phyloP scores from a whole-genome alignment of 2,888 invertebrate species.

The Pimpla rufipes region DNA sequence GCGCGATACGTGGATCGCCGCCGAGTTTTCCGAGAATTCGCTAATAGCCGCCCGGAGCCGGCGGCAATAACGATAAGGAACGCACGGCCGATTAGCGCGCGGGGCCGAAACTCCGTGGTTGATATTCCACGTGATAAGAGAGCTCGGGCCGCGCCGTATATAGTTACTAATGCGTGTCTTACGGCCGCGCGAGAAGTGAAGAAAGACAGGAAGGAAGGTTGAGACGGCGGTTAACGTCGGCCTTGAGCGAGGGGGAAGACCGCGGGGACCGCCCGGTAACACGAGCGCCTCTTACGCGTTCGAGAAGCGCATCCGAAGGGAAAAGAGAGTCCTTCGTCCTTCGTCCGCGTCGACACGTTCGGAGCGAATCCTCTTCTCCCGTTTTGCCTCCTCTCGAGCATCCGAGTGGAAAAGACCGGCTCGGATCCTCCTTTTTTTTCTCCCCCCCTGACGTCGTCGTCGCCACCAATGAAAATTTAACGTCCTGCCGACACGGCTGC shows the following conservation, averaged over 20 bases:
- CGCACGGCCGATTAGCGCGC: slow-evolving; percentile 53
- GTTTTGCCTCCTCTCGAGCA: slow-evolving; percentile 58
- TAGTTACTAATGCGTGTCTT: neutral
- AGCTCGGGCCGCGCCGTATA: slow-evolving; percentile 26
- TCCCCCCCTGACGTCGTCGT: too few species aligned
- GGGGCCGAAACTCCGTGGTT: slow-evolving; percentile 31
- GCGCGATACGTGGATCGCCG: neutral
- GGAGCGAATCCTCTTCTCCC: slow-evolving; percentile 60
- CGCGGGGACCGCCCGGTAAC: slow-evolving; percentile 65
- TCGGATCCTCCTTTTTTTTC: slow-evolving; percentile 4
- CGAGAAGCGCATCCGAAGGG: slow-evolving; percentile 34
- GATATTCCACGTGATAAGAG: slow-evolving; percentile 39
- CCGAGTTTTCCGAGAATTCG: slow-evolving; percentile 50
- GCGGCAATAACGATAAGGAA: slow-evolving; percentile 58
- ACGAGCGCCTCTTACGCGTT: slow-evolving; percentile 44
- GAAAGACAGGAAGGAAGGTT: slow-evolving; percentile 64
- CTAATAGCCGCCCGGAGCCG: slow-evolving; percentile 50
- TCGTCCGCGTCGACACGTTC: slow-evolving; percentile 32
- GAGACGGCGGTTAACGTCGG: slow-evolving; percentile 71
- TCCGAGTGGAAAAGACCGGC: slow-evolving; percentile 66
- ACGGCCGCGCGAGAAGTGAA: slow-evolving; percentile 29
- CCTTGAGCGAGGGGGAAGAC: slow-evolving; percentile 54
- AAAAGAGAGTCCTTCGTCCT: slow-evolving; percentile 52
- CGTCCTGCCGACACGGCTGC: slow-evolving; percentile 28
- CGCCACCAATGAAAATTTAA: slow-evolving; percentile 60